Conservation (phyloP, 2,888 invertebrate genomes). For the Timema podura region DNA sequence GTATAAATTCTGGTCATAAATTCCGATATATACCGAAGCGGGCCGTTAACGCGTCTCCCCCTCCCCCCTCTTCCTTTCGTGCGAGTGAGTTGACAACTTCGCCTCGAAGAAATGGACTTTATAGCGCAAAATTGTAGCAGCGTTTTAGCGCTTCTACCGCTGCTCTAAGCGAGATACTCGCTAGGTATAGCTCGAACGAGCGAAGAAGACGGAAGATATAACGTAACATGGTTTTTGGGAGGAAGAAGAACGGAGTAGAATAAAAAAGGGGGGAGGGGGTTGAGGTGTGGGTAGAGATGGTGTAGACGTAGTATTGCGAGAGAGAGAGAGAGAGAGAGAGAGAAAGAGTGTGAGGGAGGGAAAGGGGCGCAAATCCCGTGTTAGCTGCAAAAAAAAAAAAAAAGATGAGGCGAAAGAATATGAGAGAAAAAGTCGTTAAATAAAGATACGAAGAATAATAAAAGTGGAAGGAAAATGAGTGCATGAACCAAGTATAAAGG, state of each 20-base stretch:
- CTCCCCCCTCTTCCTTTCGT: no score
- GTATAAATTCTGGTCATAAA: constrained; percentile 30
- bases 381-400: constrained; percentile 13
- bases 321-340: constrained; percentile 16
- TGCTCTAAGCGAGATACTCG: no score
- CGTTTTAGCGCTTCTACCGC: constrained; percentile 5
- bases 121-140: constrained; percentile 28
- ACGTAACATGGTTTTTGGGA: no score
- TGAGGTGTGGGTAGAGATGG: no score
- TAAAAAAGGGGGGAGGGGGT: no score
- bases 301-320: no score
- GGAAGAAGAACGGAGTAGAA: no score
- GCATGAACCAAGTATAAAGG: constrained; percentile 22
- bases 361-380: constrained; percentile 21
- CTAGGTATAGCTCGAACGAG: constrained; percentile 21
- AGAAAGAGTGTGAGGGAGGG: constrained; percentile 18
- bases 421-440: constrained; percentile 28
- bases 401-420: background rate
- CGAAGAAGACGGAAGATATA: background rate
- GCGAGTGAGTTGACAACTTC: constrained; percentile 24
- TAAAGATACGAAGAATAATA: constrained; percentile 31
- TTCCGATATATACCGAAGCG: constrained; percentile 26
- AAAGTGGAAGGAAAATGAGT: constrained; percentile 30
- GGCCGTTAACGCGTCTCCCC: constrained; percentile 26
- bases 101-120: constrained; percentile 21